Percentiles rank a stretch among this genome's conserved stretches.
phyloP scores from a whole-genome alignment of 1,140 invertebrate genomes.

The Drosophila ohnishii region DNA sequence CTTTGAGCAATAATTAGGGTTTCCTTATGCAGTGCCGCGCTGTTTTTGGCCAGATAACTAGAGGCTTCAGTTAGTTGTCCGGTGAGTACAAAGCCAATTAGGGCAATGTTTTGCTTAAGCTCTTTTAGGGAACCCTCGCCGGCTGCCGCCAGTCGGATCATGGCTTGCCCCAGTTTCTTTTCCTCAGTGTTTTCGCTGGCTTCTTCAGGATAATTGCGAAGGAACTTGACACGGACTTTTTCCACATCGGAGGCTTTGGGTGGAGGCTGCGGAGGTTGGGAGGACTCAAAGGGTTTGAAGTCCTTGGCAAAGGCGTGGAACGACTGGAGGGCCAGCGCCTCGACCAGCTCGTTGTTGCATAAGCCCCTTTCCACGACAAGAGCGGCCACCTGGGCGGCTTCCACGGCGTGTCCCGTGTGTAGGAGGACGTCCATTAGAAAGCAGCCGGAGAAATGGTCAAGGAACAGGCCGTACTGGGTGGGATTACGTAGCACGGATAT shows the following conservation, averaged over 20 bases:
- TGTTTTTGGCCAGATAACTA: constrained; percentile 25
- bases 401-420: constrained; percentile 87
- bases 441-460: constrained; percentile 91
- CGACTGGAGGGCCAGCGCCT: constrained; percentile 88
- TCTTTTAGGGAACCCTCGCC: constrained; percentile 65
- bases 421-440: constrained; percentile 92
- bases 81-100: constrained; percentile 88
- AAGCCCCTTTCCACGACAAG: constrained; percentile 92
- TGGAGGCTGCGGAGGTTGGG: constrained; percentile 42
- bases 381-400: constrained; percentile 86
- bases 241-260: constrained; percentile 67
- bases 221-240: constrained; percentile 90
- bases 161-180: constrained; percentile 36
- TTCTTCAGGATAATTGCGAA: constrained; percentile 94
- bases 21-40: constrained; percentile 51
- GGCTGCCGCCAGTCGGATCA: constrained; percentile 85
- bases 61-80: constrained; percentile 86
- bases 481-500: constrained; percentile 90
- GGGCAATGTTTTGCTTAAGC: constrained; percentile 85
- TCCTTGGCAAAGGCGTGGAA: constrained; percentile 89
- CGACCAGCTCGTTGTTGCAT: constrained; percentile 91
- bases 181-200: constrained; percentile 86
- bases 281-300: constrained; percentile 82
- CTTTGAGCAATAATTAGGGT: constrained; percentile 80
- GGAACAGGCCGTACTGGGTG: constrained; percentile 94